These are phyloP conservation scores for Neogale vison DNA, from an alignment of 2,113 vertebrate genomes.

Conservation along the genomic window DNA sequence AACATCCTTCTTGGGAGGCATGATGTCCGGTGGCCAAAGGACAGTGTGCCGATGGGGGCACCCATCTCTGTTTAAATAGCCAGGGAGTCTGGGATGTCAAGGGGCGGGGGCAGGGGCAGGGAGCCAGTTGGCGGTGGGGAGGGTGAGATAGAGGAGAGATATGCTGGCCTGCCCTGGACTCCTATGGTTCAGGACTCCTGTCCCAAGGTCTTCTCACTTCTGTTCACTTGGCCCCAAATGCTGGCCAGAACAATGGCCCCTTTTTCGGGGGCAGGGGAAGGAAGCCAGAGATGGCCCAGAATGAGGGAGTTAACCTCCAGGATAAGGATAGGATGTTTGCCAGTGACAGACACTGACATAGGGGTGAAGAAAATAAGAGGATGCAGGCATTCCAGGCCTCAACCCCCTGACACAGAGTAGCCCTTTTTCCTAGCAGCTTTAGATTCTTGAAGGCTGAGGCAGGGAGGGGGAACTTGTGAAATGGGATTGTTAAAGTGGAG, in stretches of 20 bases:
- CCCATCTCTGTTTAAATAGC: constrained; percentile 83
- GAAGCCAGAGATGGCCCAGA: constrained; percentile 11
- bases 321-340: not conserved
- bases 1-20: constrained; percentile 84
- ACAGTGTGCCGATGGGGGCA: constrained; percentile 73
- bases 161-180: constrained; percentile 38
- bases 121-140: constrained; percentile 62
- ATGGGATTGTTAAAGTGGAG: not conserved
- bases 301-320: not conserved
- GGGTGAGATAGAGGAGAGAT: constrained; percentile 56
- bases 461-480: not conserved
- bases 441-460: not conserved
- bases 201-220: constrained; percentile 56
- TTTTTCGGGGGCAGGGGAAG: not conserved
- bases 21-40: constrained; percentile 70
- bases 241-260: not conserved
- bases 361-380: not conserved
- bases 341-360: not conserved
- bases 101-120: constrained; percentile 72
- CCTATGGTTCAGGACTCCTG: constrained; percentile 23
- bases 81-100: constrained; percentile 80
- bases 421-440: not conserved
- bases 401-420: not conserved
- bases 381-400: not conserved
- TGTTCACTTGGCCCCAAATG: not conserved